A percentile compares a stretch with the other conserved stretches of the same genome.
Evolutionary conservation across 1,140 invertebrate species (phyloP).

Genomic region (Cydia pomonella): DNA sequence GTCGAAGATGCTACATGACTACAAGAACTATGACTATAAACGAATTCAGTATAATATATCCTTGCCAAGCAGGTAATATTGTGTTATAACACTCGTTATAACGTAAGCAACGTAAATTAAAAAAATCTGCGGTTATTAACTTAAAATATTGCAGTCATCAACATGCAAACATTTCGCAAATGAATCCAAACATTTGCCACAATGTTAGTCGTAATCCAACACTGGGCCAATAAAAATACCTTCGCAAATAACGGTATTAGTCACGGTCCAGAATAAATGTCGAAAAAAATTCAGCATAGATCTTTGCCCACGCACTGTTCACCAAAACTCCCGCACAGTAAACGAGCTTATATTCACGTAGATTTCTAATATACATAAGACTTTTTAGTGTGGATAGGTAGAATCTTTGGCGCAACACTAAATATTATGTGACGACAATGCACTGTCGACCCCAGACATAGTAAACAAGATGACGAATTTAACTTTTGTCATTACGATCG

Average conservation of each 20-base stretch:
- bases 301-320: constrained; percentile 50
- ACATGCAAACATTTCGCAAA: constrained; percentile 9
- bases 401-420: constrained; percentile 7
- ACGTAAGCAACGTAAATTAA: neutral
- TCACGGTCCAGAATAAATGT: constrained; percentile 60
- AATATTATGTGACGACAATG: constrained; percentile 33
- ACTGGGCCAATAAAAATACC: constrained; percentile 59
- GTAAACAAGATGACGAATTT: constrained; percentile 44
- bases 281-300: constrained; percentile 47
- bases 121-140: neutral
- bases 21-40: too few species aligned
- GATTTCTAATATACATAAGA: neutral
- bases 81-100: neutral
- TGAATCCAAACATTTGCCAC: constrained; percentile 46
- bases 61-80: too few species aligned
- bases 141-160: constrained; percentile 9
- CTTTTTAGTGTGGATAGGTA: neutral
- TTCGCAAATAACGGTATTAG: constrained; percentile 63
- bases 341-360: neutral
- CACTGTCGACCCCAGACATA: constrained; percentile 31
- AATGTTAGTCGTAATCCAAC: constrained; percentile 56
- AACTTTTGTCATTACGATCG: constrained; percentile 14
- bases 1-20: too few species aligned
- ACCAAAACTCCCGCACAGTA: constrained; percentile 40
- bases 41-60: too few species aligned